Conservation (phyloP, 2,113 vertebrate genomes). For the Aptenodytes forsteri region DNA sequence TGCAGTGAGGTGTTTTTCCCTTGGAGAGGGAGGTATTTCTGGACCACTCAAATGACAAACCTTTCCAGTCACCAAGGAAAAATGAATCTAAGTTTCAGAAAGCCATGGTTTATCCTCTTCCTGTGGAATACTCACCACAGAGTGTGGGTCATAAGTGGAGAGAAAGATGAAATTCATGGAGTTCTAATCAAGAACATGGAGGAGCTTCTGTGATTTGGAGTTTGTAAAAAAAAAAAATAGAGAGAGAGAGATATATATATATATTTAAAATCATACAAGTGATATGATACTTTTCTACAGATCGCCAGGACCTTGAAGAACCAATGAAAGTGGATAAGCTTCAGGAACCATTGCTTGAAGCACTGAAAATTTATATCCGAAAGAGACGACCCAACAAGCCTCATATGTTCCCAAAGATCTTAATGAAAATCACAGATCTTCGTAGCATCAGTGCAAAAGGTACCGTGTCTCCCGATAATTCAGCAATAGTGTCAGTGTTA, state of each 20-base stretch:
- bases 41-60: background rate
- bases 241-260: too few relatives aligned
- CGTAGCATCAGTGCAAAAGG: slow-evolving; percentile 97
- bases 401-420: slow-evolving; percentile 95
- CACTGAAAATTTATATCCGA: slow-evolving; percentile 93
- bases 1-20: background rate
- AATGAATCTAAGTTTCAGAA: background rate
- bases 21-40: background rate
- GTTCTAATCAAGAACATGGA: background rate
- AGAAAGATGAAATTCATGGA: background rate
- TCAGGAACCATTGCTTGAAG: slow-evolving; percentile 92
- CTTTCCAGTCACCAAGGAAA: background rate
- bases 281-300: slow-evolving; percentile 61
- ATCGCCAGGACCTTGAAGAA: slow-evolving; percentile 94
- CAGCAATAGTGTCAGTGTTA: background rate
- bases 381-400: slow-evolving; percentile 93
- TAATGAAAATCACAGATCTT: slow-evolving; percentile 98
- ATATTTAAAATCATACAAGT: background rate
- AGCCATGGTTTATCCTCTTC: background rate
- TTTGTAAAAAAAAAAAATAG: background rate
- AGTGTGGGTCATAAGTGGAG: background rate
- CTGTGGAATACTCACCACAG: background rate
- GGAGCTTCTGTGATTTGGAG: background rate
- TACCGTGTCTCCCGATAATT: slow-evolving; percentile 15
- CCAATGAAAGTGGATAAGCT: slow-evolving; percentile 94